phyloP scores from a whole-genome alignment of 2,888 invertebrate genomes.

The Prenolepis imparis region DNA sequence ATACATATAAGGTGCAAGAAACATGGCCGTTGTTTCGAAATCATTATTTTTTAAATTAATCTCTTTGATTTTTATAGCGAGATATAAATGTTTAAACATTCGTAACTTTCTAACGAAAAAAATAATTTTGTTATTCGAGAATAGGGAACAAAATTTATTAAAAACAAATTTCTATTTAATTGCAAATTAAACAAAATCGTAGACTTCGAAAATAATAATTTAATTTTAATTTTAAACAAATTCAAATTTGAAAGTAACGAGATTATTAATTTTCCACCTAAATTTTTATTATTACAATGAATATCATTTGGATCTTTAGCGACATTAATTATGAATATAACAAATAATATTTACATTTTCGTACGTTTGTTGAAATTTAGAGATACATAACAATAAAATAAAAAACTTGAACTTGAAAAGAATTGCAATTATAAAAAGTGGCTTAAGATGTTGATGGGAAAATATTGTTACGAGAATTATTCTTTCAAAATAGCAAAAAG shows the following conservation, averaged over 20 bases:
- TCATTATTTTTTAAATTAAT: not conserved
- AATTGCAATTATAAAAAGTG: not conserved
- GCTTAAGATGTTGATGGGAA: not conserved
- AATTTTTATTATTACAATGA: not conserved
- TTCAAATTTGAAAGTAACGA: not conserved
- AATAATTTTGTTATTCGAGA: not conserved
- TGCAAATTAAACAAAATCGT: not conserved
- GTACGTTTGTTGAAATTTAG: not conserved
- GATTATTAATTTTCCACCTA: not conserved
- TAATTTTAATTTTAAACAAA: not conserved
- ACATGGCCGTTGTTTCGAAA: not conserved
- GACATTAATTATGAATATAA: not conserved
- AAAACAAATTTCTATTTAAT: not conserved
- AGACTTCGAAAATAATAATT: not conserved
- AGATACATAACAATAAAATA: not conserved
- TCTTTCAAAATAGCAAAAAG: not conserved
- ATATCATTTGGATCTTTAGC: not conserved
- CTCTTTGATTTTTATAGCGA: not conserved
- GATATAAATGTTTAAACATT: not conserved
- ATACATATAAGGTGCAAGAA: not conserved
- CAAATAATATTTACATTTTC: not conserved
- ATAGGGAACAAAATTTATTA: not conserved
- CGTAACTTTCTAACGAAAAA: not conserved
- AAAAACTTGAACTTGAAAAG: not conserved
- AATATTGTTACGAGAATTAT: not conserved